Percentiles rank a stretch among this genome's conserved stretches.
phyloP scores from a whole-genome alignment of 2,797 vertebrate species.

The Lophotriccus pileatus region DNA sequence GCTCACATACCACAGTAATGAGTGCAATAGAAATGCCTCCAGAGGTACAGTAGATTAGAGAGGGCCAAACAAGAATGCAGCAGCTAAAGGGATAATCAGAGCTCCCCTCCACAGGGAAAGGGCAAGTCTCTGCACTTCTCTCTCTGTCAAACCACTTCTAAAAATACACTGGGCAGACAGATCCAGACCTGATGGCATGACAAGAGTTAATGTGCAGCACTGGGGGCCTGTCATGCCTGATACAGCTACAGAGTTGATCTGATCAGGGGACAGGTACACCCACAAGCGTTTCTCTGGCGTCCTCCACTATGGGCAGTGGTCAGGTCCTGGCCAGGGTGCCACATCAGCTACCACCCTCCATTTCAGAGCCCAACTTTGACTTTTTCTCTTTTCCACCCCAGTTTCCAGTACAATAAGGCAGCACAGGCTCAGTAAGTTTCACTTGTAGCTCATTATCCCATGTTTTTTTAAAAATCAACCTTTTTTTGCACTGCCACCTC shows the following conservation, averaged over 20 bases:
- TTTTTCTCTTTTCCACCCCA: background rate
- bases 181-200: background rate
- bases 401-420: background rate
- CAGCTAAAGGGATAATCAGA: slow-evolving; percentile 41
- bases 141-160: slow-evolving; percentile 20
- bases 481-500: background rate
- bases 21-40: slow-evolving; percentile 18
- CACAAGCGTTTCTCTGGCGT: background rate
- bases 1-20: slow-evolving; percentile 36
- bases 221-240: background rate
- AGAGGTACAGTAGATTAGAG: slow-evolving; percentile 54
- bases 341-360: background rate
- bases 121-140: background rate
- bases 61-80: background rate
- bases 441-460: background rate
- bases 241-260: background rate
- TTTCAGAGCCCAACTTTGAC: background rate
- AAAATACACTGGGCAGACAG: slow-evolving; percentile 9
- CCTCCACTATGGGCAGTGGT: background rate
- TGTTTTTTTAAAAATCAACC: background rate
- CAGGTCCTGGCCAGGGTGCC: background rate
- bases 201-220: background rate
- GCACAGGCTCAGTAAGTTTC: background rate
- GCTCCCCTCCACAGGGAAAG: background rate
- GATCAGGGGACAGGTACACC: background rate